Base-by-base conservation (phyloP, 2,797 vertebrate species). In the Apogon hyalosoma region DNA sequence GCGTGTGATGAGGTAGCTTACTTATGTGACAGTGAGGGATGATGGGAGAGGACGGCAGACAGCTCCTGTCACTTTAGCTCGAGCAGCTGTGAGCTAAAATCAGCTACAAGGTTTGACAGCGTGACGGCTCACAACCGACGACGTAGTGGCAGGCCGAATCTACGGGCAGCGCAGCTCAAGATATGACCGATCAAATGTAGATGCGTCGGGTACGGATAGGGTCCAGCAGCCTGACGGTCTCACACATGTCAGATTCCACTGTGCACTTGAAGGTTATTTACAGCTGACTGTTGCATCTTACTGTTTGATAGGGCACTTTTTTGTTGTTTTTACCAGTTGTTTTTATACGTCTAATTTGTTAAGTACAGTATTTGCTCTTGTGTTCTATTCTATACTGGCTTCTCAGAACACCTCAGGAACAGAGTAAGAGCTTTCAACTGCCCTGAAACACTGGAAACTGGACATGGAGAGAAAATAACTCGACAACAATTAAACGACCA, bases 361-460 rank as follows among this genome's bases (percentile, higher is more conserved):
- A 3, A 2, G 19, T 21, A 21, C 3, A 21, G 19, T 21, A 3
- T 21, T 21, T 21, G 19, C 19, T 21, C 19, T 21, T 21, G 19
- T 21, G 19, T 21, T 21, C 19, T 21, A 21, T 21, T 21, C 3
- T 21, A 2, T 21, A 5, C 39, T 10, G 61, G 9, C 68, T 49
- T 1, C 14, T 39, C n/a, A 15, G 14, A n/a, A 9, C 1, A 4
- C 13, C 1, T 66, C n/a, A 13, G 3, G 54, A 36, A 18, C 3
- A 36, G 38, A 49, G 58, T 31, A 13, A 54, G 63, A 56, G 21
- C n/a, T 56, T 74, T 70, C 18, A 13, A 47, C 49, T 38, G n/a
- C 33, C 60, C 1, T 4, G 18, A 69, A 50, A 63, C 39, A 3
- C 39, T 40, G 10, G 39, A 40, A 40, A 40, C 10, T 21, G 19